Evolutionary conservation across 2,888 invertebrate species (phyloP).

Genomic region (Nesidiocoris tenuis): DNA sequence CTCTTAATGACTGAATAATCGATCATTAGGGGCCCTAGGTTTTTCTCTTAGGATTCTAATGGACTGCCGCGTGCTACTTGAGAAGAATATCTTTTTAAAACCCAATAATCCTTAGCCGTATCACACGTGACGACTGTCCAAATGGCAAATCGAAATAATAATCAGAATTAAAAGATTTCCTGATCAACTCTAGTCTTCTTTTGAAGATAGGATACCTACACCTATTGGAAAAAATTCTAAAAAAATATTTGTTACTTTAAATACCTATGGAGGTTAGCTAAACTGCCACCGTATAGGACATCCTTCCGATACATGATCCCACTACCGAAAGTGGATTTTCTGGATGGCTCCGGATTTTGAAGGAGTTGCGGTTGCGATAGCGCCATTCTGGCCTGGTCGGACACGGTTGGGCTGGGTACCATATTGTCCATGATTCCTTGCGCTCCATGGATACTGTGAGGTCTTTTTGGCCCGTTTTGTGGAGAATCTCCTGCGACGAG

Average conservation of each 20-base stretch:
- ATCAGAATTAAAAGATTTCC: too few species aligned
- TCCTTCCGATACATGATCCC: slow-evolving; percentile 84
- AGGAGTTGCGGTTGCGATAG: slow-evolving; percentile 70
- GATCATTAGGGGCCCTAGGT: too few species aligned
- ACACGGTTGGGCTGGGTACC: slow-evolving; percentile 8
- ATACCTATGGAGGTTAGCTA: slow-evolving; percentile 57
- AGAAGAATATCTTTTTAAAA: too few species aligned
- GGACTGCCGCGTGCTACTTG: too few species aligned
- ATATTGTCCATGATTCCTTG: slow-evolving; percentile 14
- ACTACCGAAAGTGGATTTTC: slow-evolving; percentile 47
- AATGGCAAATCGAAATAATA: too few species aligned
- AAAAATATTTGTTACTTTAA: too few species aligned
- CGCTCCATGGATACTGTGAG: slow-evolving; percentile 51
- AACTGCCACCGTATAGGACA: slow-evolving; percentile 82
- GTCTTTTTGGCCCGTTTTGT: slow-evolving; percentile 46
- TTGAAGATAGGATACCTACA: too few species aligned
- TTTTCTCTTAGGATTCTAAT: too few species aligned
- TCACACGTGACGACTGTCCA: too few species aligned
- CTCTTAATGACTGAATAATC: background rate
- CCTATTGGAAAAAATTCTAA: too few species aligned
- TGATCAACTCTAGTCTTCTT: too few species aligned
- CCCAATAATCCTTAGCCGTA: too few species aligned
- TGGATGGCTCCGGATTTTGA: slow-evolving; percentile 53
- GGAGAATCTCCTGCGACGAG: slow-evolving; percentile 14
- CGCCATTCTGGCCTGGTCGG: slow-evolving; percentile 59